Conservation (phyloP, 2,797 vertebrate genomes). For the Zalophus californianus region DNA sequence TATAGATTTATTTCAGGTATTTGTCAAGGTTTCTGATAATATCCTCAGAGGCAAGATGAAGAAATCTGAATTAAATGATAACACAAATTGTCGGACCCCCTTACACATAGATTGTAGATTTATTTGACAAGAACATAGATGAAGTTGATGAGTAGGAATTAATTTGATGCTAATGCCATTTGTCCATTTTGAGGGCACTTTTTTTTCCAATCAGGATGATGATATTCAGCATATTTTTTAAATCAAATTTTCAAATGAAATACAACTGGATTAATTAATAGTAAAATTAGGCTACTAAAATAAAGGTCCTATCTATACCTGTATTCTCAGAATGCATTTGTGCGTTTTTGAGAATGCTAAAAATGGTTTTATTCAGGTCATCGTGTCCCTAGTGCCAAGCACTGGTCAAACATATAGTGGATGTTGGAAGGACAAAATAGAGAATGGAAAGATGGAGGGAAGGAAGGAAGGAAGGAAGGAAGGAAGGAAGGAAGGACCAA, state of each 20-base stretch:
- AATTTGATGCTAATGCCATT: neutral
- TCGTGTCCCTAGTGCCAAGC: neutral
- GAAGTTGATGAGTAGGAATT: neutral
- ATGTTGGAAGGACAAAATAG: neutral
- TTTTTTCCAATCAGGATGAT: neutral
- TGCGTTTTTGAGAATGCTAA: neutral
- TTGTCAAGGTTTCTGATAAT: neutral
- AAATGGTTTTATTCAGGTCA: neutral
- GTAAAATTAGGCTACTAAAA: too few relatives aligned
- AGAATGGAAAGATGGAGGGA: too few relatives aligned
- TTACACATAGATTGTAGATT: too few relatives aligned
- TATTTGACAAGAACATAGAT: neutral
- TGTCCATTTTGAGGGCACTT: neutral
- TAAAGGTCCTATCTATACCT: too few relatives aligned
- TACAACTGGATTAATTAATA: neutral
- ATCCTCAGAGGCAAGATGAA: neutral
- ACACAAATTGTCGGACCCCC: too few relatives aligned
- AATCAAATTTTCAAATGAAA: neutral
- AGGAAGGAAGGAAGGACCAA: too few relatives aligned
- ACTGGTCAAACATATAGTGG: fast-evolving
- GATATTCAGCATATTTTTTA: neutral
- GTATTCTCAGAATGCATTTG: neutral
- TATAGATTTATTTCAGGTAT: neutral
- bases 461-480: fast-evolving
- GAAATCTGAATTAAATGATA: neutral